Conservation (phyloP, 2,888 invertebrate genomes). For the Acanthococcus lagerstroemiae region DNA sequence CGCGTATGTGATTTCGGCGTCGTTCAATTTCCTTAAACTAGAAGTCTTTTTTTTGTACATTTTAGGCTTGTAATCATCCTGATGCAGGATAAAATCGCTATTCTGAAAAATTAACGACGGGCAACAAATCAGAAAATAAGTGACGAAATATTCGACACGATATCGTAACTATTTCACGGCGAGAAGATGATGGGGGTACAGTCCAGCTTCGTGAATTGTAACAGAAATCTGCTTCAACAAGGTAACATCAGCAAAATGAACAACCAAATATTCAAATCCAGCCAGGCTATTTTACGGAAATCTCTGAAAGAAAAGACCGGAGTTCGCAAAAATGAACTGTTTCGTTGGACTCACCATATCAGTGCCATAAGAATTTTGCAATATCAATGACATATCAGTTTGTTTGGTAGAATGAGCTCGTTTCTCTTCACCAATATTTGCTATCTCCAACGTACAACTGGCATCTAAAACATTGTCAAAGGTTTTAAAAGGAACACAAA, state of each 20-base stretch:
- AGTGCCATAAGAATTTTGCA: conserved; percentile 20
- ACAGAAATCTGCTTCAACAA: too few relatives aligned
- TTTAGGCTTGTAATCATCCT: conserved; percentile 4
- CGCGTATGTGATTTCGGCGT: conserved; percentile 18
- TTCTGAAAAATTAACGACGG: neutral
- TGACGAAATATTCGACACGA: neutral
- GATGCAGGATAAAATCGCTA: conserved; percentile 14
- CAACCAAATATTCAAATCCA: too few relatives aligned
- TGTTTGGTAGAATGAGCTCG: conserved; percentile 5
- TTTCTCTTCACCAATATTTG: conserved; percentile 8
- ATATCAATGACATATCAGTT: conserved; percentile 23
- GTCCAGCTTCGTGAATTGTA: too few relatives aligned
- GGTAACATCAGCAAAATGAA: too few relatives aligned
- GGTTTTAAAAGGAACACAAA: too few relatives aligned
- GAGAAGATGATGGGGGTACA: too few relatives aligned
- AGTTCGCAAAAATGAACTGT: neutral
- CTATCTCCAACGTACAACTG: conserved; percentile 6
- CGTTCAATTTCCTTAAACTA: conserved; percentile 21
- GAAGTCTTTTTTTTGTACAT: conserved; percentile 19
- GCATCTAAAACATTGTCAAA: neutral
- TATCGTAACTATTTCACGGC: too few relatives aligned
- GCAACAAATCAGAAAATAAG: neutral
- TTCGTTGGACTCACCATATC: conserved; percentile 16
- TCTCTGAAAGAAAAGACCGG: too few relatives aligned
- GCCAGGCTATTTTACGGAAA: too few relatives aligned